Percentiles rank a stretch among this genome's conserved stretches.
Evolutionary conservation across 2,888 invertebrate genomes (phyloP).

Genomic region (Stegana nigrithorax): DNA sequence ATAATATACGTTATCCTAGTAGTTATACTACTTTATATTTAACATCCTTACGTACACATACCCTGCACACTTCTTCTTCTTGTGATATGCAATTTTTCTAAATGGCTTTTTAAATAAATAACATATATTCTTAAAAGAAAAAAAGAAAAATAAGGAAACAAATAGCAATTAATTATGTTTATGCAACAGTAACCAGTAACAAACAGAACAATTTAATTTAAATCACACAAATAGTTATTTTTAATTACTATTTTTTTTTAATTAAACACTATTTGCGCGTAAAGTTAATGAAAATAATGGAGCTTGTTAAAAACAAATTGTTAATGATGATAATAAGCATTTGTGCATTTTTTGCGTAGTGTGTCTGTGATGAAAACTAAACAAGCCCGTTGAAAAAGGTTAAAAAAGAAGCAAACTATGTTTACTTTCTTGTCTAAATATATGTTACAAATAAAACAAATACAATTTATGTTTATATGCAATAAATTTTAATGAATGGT

Average conservation of each 20-base stretch:
- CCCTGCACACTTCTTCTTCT: slow-evolving; percentile 57
- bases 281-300: slow-evolving; percentile 29
- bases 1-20: too few relatives aligned
- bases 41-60: too few relatives aligned
- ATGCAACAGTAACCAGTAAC: background rate
- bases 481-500: slow-evolving; percentile 41
- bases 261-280: too few relatives aligned
- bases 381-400: background rate
- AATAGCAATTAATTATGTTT: background rate
- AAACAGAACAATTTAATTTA: background rate
- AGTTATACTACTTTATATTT: too few relatives aligned
- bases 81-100: slow-evolving; percentile 58
- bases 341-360: slow-evolving; percentile 44
- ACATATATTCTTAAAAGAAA: slow-evolving; percentile 28
- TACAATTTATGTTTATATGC: background rate
- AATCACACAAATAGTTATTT: background rate
- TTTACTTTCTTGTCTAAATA: background rate
- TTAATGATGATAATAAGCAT: slow-evolving; percentile 57
- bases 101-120: slow-evolving; percentile 51
- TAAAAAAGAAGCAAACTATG: too few relatives aligned
- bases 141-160: background rate
- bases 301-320: slow-evolving; percentile 52
- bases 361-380: slow-evolving; percentile 54
- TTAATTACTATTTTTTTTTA: too few relatives aligned
- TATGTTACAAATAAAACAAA: background rate